Evolutionary conservation across 1,140 invertebrate species (phyloP).

Genomic region (Calycopis cecrops): DNA sequence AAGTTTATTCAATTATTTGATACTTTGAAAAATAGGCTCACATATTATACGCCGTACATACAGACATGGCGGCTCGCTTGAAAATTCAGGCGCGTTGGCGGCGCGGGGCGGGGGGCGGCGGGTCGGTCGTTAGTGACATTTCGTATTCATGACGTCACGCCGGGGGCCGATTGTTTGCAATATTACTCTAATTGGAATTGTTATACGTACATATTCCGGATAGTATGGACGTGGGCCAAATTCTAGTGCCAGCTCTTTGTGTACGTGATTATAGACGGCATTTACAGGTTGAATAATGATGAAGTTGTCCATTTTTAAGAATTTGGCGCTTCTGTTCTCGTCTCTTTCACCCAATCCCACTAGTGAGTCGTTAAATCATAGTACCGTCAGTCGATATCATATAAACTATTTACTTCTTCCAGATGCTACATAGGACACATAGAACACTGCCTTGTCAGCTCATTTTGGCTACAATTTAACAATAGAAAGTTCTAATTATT

Average conservation of each 20-base stretch:
- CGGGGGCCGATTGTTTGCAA: conserved; percentile 69
- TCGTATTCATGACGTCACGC: conserved; percentile 71
- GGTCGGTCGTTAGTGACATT: conserved; percentile 69
- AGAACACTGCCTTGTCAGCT: too few relatives aligned
- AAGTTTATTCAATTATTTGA: conserved; percentile 1
- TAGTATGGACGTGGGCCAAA: conserved; percentile 42
- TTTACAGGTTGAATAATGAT: too few relatives aligned
- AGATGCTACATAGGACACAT: too few relatives aligned
- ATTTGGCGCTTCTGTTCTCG: too few relatives aligned
- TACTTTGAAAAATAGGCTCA: conserved; percentile 13
- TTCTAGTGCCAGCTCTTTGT: conserved; percentile 12
- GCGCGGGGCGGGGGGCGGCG: conserved; percentile 22
- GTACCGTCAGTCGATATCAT: not conserved
- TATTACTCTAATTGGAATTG: conserved; percentile 73
- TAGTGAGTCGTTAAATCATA: too few relatives aligned
- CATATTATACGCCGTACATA: conserved; percentile 5
- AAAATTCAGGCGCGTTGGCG: conserved; percentile 58
- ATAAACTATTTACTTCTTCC: conserved; percentile 5
- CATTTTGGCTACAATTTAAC: too few relatives aligned
- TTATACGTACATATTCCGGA: conserved; percentile 59
- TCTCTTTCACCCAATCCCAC: too few relatives aligned
- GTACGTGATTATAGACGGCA: too few relatives aligned
- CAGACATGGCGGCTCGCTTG: conserved; percentile 39
- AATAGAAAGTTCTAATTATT: too few relatives aligned
- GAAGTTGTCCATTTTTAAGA: too few relatives aligned